Conservation (phyloP, 2,888 invertebrate genomes). For the Oscheius sp. region DNA sequence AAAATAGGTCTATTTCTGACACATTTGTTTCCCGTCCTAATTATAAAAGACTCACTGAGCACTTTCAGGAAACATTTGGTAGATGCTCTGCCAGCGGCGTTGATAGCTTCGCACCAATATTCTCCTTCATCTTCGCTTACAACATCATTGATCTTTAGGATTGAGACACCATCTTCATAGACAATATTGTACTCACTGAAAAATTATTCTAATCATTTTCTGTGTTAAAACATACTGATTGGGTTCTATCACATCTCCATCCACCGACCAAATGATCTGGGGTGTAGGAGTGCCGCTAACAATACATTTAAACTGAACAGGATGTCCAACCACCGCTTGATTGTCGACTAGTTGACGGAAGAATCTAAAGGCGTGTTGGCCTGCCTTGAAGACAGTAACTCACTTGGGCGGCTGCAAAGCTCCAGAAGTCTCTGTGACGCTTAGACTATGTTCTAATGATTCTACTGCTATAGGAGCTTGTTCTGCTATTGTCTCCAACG, state of each 20-base stretch:
- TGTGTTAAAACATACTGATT: slow-evolving; percentile 55
- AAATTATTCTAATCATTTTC: neutral
- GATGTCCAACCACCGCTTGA: slow-evolving; percentile 50
- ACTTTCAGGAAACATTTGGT: slow-evolving; percentile 75
- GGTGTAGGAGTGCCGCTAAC: slow-evolving; percentile 74
- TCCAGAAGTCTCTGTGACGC: slow-evolving; percentile 48
- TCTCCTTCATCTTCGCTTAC: slow-evolving; percentile 85
- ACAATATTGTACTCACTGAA: slow-evolving; percentile 69
- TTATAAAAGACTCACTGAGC: slow-evolving; percentile 54
- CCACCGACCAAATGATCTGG: slow-evolving; percentile 72
- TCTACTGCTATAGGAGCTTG: slow-evolving; percentile 23
- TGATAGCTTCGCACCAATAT: slow-evolving; percentile 86
- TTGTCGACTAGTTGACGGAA: slow-evolving; percentile 51
- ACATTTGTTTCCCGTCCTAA: neutral
- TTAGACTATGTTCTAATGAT: slow-evolving; percentile 45
- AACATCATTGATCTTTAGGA: slow-evolving; percentile 63
- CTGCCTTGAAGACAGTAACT: neutral
- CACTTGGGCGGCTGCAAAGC: slow-evolving; percentile 55
- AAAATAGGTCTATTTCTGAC: neutral
- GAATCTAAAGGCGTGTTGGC: slow-evolving; percentile 35
- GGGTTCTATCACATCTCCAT: slow-evolving; percentile 66
- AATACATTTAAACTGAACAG: slow-evolving; percentile 68
- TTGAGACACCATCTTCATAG: slow-evolving; percentile 71
- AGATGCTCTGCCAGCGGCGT: slow-evolving; percentile 85
- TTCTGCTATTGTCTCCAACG: slow-evolving; percentile 41